Conservation (phyloP, 2,113 vertebrate genomes). For the Anguilla rostrata region DNA sequence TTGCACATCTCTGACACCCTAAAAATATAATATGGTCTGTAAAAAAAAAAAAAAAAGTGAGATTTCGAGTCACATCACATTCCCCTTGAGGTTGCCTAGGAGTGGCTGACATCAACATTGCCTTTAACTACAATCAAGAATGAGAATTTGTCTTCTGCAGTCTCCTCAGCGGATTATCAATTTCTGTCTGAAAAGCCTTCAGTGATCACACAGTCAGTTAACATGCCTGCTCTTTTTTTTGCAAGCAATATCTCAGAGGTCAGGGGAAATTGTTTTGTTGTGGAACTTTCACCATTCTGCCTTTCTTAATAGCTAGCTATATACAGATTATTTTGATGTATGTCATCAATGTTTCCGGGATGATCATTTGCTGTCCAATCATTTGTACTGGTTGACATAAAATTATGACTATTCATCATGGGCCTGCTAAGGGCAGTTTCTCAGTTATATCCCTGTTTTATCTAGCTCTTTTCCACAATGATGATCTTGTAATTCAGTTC, state of each 20-base stretch:
- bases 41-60: not conserved
- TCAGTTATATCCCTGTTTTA: no score
- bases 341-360: not conserved
- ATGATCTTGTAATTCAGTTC: no score
- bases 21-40: not conserved
- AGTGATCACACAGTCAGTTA: not conserved
- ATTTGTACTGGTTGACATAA: not conserved
- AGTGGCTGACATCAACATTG: not conserved
- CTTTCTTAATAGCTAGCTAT: not conserved
- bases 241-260: no score
- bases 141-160: not conserved
- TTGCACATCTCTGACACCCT: not conserved
- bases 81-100: not conserved
- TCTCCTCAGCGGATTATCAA: not conserved
- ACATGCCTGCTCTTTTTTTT: not conserved
- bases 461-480: no score
- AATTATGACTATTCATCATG: not conserved
- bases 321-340: not conserved
- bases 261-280: not conserved
- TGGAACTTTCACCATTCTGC: not conserved
- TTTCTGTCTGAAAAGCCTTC: not conserved
- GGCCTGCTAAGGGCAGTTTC: not conserved
- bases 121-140: not conserved
- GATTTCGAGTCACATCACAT: not conserved
- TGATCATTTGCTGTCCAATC: not conserved